phyloP scores from a whole-genome alignment of 2,797 vertebrate genomes.

The Acrossocheilus wenchowensis region DNA sequence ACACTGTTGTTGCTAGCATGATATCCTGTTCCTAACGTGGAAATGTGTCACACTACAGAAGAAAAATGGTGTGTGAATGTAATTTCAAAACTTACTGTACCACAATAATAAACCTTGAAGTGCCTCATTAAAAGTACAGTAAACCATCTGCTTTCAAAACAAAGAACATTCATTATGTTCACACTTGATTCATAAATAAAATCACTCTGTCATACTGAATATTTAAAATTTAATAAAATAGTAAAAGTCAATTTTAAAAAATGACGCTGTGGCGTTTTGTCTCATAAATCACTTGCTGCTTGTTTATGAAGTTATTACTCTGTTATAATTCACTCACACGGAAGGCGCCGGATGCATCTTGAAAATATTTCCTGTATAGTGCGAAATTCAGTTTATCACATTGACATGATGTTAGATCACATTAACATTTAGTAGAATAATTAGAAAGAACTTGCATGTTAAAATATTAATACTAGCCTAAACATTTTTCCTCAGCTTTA shows the following conservation, averaged over 20 bases:
- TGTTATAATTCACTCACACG: neutral
- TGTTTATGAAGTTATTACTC: neutral
- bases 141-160: neutral
- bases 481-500: too few relatives aligned
- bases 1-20: too few relatives aligned
- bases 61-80: too few relatives aligned
- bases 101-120: neutral
- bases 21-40: too few relatives aligned
- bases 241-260: neutral
- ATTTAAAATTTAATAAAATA: neutral
- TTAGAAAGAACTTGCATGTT: too few relatives aligned
- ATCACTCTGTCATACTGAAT: neutral
- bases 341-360: neutral
- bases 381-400: neutral
- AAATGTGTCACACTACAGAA: too few relatives aligned
- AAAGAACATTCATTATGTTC: neutral
- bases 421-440: neutral
- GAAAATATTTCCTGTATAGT: neutral
- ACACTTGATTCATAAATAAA: neutral
- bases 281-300: neutral
- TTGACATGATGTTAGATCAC: neutral
- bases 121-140: neutral
- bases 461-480: too few relatives aligned
- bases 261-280: neutral
- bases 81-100: neutral